Percentiles rank a stretch among this genome's conserved stretches.
These are phyloP conservation scores for Pyxicephalus adspersus DNA, from an alignment of 2,113 vertebrate species.

Conservation along the genomic window DNA sequence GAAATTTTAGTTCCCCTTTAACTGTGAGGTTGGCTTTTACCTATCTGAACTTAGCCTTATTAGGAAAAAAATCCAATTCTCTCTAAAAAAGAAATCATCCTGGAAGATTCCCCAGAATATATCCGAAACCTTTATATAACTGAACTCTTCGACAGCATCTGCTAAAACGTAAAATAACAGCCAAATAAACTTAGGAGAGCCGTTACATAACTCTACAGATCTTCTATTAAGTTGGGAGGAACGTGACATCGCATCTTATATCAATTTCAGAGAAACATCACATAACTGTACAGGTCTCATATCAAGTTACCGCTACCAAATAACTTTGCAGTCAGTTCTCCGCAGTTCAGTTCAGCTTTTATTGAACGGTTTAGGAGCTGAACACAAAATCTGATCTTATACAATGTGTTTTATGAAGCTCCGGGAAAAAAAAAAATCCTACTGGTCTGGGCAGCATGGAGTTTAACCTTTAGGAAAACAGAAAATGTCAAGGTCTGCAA, in stretches of 20 bases:
- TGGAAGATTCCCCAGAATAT: no score
- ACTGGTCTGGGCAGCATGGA: not conserved
- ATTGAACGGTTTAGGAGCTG: constrained; percentile 13
- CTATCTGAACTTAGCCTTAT: no score
- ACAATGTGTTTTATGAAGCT: constrained; percentile 6
- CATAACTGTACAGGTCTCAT: not conserved
- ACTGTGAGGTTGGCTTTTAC: no score
- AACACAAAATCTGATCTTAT: constrained; percentile 8
- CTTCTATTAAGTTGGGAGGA: no score
- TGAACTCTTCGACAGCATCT: not conserved
- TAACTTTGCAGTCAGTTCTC: not conserved
- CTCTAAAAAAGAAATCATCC: no score
- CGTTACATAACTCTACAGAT: no score
- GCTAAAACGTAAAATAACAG: not conserved
- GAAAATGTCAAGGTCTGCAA: constrained; percentile 28
- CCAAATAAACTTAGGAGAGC: no score
- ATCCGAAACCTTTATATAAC: no score
- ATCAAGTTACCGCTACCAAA: not conserved
- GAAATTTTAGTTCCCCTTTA: no score
- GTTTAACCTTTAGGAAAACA: constrained; percentile 10
- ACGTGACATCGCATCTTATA: no score
- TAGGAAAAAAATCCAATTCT: no score
- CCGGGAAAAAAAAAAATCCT: not conserved
- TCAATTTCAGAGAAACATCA: no score
- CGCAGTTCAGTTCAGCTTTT: constrained; percentile 9